phyloP scores from a whole-genome alignment of 2,888 invertebrate species.

The Cheilosia urbana region DNA sequence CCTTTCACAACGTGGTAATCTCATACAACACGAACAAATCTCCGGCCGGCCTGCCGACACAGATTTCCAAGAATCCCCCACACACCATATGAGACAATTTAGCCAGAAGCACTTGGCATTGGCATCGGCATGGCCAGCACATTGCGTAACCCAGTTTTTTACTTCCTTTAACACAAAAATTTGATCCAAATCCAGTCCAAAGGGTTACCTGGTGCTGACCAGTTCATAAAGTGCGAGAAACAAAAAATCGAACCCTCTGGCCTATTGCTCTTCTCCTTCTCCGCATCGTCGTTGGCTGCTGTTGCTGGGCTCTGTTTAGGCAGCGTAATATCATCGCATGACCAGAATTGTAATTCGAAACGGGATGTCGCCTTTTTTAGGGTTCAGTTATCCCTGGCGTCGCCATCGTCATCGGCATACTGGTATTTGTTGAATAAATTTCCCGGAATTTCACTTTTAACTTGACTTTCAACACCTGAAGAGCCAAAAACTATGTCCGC shows the following conservation, averaged over 20 bases:
- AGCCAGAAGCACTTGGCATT: conserved; percentile 44
- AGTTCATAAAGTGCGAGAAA: neutral
- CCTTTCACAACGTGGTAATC: conserved; percentile 18
- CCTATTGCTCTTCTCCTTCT: conserved; percentile 2
- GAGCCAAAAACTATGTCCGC: conserved; percentile 20
- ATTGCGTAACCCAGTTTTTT: conserved; percentile 69
- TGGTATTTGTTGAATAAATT: conserved; percentile 47
- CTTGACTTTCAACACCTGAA: conserved; percentile 62
- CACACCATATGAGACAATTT: conserved; percentile 10
- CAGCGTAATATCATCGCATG: conserved; percentile 63
- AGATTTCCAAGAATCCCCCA: conserved; percentile 63
- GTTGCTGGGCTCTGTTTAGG: conserved; percentile 28
- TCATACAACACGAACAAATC: conserved; percentile 55
- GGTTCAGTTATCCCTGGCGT: conserved; percentile 49
- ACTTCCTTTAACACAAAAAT: conserved; percentile 56
- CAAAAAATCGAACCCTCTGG: conserved; percentile 5
- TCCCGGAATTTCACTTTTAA: conserved; percentile 72
- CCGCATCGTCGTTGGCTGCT: neutral
- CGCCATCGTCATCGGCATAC: neutral
- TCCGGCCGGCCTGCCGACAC: conserved; percentile 5
- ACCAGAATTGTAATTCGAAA: conserved; percentile 69
- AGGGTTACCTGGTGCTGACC: conserved; percentile 18
- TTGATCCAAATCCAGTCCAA: conserved; percentile 30
- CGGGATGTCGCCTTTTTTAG: conserved; percentile 71
- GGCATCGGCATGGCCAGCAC: neutral